These are phyloP conservation scores for Pollenia angustigena DNA, from an alignment of 2,888 invertebrate species.

Conservation along the genomic window DNA sequence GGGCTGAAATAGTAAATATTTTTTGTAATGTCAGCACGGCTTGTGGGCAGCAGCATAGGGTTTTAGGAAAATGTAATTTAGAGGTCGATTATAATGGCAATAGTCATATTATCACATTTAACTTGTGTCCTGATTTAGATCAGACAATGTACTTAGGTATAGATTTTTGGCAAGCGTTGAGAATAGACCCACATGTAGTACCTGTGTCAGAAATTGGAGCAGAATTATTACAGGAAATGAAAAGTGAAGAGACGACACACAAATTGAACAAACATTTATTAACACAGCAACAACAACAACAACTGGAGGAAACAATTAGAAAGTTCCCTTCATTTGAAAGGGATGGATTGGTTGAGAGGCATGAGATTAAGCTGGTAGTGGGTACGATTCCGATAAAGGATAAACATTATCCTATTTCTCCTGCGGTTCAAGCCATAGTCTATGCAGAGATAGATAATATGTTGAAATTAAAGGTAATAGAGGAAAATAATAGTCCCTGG, in stretches of 20 bases:
- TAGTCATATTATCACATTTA: background rate
- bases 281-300: background rate
- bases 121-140: conserved; percentile 24
- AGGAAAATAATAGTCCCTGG: no score
- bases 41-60: background rate
- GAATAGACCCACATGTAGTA: background rate
- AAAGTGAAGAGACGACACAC: background rate
- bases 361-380: background rate
- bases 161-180: conserved; percentile 18
- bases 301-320: background rate
- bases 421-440: no score
- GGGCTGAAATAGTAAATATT: background rate
- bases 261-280: background rate
- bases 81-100: background rate
- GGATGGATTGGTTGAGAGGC: background rate
- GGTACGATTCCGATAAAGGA: no score
- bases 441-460: no score
- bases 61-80: background rate
- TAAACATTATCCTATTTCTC: no score
- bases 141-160: conserved; percentile 16
- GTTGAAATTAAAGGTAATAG: no score
- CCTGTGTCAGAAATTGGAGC: background rate
- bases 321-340: conserved; percentile 2
- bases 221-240: background rate
- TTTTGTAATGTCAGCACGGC: background rate